Conservation (phyloP, 2,797 vertebrate species). For the Vespertilio murinus region DNA sequence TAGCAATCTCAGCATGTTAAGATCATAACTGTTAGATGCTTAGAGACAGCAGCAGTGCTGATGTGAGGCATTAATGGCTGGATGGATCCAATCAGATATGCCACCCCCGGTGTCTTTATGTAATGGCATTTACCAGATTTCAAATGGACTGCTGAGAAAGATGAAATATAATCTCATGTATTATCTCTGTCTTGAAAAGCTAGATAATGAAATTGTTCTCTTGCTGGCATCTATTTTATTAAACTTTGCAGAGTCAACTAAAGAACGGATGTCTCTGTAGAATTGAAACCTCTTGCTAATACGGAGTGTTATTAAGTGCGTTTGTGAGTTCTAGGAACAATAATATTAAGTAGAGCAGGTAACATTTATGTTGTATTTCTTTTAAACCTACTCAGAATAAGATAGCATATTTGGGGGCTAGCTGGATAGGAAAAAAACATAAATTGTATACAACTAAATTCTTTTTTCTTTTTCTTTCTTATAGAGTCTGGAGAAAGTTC, state of each 20-base stretch:
- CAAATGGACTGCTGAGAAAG: slow-evolving; percentile 76
- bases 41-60: slow-evolving; percentile 68
- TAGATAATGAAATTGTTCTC: slow-evolving; percentile 75
- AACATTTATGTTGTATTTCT: neutral
- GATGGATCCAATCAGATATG: slow-evolving; percentile 71
- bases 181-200: slow-evolving; percentile 73
- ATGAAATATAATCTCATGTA: slow-evolving; percentile 75
- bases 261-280: slow-evolving; percentile 43
- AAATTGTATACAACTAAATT: slow-evolving; percentile 15
- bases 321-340: slow-evolving; percentile 4
- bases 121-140: slow-evolving; percentile 76
- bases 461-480: slow-evolving; percentile 50
- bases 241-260: slow-evolving; percentile 52
- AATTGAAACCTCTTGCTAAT: slow-evolving; percentile 49
- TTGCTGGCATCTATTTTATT: slow-evolving; percentile 68
- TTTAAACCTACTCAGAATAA: slow-evolving; percentile 34
- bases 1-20: slow-evolving; percentile 70
- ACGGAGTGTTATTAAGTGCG: neutral
- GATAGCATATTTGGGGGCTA: neutral
- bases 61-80: slow-evolving; percentile 63
- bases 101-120: slow-evolving; percentile 65
- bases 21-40: slow-evolving; percentile 72
- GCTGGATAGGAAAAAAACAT: neutral
- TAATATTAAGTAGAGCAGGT: slow-evolving; percentile 6
- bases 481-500: slow-evolving; percentile 92